Conservation (phyloP, 2,797 vertebrate genomes). For the Allobates femoralis region DNA sequence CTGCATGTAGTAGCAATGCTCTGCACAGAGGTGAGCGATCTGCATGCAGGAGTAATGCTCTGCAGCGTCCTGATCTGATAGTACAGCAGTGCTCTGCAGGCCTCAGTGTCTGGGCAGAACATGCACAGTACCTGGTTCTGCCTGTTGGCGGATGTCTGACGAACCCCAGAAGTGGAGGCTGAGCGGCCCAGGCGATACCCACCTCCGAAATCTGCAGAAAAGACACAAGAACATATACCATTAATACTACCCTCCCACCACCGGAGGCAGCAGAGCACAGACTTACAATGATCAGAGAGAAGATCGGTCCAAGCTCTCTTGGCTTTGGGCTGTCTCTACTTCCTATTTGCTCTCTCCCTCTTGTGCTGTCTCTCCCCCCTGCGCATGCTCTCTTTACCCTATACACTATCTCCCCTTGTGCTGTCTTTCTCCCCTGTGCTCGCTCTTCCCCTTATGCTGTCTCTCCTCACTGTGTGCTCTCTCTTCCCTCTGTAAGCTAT, state of each 20-base stretch:
- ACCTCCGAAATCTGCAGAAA: slow-evolving; percentile 80
- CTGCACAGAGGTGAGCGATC: slow-evolving; percentile 7
- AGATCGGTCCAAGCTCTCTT: too few species aligned
- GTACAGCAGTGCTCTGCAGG: neutral
- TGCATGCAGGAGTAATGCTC: slow-evolving; percentile 5
- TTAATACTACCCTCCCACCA: neutral
- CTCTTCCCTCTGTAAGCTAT: too few species aligned
- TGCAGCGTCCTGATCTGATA: neutral
- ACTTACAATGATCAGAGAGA: neutral
- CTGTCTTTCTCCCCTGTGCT: too few species aligned
- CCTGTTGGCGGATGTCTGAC: slow-evolving; percentile 80
- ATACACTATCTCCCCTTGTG: too few species aligned
- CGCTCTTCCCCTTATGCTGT: too few species aligned
- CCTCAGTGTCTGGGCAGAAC: neutral
- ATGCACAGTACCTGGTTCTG: slow-evolving; percentile 77
- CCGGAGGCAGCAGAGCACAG: neutral
- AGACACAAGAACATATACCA: neutral
- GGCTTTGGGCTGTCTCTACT: too few species aligned
- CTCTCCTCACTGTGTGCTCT: too few species aligned
- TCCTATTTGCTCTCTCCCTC: too few species aligned
- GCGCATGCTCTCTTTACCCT: too few species aligned
- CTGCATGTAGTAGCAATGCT: slow-evolving; percentile 27
- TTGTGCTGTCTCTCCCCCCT: too few species aligned
- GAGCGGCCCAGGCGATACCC: slow-evolving; percentile 87
- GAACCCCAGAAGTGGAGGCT: slow-evolving; percentile 90